Evolutionary conservation across 2,888 invertebrate species (phyloP), one percentile per base, ranked within the genome.

Genomic region (Eretmocerus hayati): DNA sequence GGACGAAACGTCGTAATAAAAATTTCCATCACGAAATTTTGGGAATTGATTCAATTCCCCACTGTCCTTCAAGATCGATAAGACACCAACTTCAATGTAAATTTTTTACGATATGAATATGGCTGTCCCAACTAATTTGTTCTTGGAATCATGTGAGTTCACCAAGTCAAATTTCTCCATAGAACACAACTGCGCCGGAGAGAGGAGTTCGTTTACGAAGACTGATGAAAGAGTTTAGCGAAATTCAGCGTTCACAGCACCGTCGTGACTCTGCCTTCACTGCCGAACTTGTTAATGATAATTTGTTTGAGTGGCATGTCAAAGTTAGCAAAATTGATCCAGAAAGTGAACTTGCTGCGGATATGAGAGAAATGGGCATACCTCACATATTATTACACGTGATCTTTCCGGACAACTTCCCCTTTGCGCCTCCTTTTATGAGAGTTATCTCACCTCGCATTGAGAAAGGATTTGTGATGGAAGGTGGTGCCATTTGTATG

Each of bases 401-500:
- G 59, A 77, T 85, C 56, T 90, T 90, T 73, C 90, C 90, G 15
- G 88, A 90, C 64, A 90, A 89, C 68, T 90, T 90, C 64, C 90
- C 90, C 35, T 90, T 90, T 65, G 86, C 87, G 33, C 90, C 90
- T 43, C 90, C 90, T 35, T 90, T 90, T 71, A 78, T 81, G 77
- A 69, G 81, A 42, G 80, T 81, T 8, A 78, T 81, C 36, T 75
- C 81, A 15, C 87, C 87, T 8, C 76, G 83, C 68, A 84, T 87
- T 74, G 86, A 86, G 65, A 85, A 85, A 67, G 90, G 89, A 32
- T 90, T 89, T 66, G 90, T 90, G 20, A 90, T 90, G 90, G 89
- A 90, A 73, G 89, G 89, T 48, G 89, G 90, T 32, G 90, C 90
- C 37, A 90, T 90, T 63, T 89, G 89, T 66, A 90, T 90, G 89